Evolutionary conservation across 1,140 invertebrate species (phyloP), one percentile per base, ranked within the genome.

Genomic region (Elysia chlorotica): DNA sequence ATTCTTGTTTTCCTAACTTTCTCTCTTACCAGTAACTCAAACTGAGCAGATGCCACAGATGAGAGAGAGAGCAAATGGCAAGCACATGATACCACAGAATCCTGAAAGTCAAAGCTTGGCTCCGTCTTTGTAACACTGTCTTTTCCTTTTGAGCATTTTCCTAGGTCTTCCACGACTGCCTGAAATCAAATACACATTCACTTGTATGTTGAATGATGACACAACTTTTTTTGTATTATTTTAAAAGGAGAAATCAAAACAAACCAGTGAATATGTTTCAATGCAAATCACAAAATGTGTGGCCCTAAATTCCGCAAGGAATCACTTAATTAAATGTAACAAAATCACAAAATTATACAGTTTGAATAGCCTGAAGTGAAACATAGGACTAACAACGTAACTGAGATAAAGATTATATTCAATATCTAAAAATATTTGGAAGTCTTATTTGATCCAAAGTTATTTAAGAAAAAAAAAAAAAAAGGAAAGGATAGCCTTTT

Each of bases 1-100:
- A n/a, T n/a, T n/a, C n/a, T n/a, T n/a, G n/a, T n/a, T n/a, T n/a
- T n/a, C n/a, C n/a, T n/a, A n/a, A n/a, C n/a, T n/a, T n/a, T n/a
- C n/a, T n/a, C n/a, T 17, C 56, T 59, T n/a, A 65, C 63, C 63
- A 65, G 28, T 30, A 17, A 25, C 37, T 65, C 63, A 65, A 65
- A 65, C 35, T 65, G 63, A 25, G 3, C 35, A 0, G 63, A 10
- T 1, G 36, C 41, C 63, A 65, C 63, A 65, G 63, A 65, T 30
- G 19, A 37, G 5, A 65, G 37, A 1, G 2, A 19, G 30, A 65
- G 0, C 35, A 65, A 37, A 19, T 41, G 2, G 5, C 41, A 28
- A 23, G 63, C 28, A 37, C 63, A 37, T 19, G 17, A 14, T 10
- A 65, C n/a, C 2, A 65, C 41, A 23, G 30, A 37, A 28, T 31